Evolutionary conservation across 2,113 vertebrate species (phyloP).

Genomic region (Orthochromis malagaraziensis): DNA sequence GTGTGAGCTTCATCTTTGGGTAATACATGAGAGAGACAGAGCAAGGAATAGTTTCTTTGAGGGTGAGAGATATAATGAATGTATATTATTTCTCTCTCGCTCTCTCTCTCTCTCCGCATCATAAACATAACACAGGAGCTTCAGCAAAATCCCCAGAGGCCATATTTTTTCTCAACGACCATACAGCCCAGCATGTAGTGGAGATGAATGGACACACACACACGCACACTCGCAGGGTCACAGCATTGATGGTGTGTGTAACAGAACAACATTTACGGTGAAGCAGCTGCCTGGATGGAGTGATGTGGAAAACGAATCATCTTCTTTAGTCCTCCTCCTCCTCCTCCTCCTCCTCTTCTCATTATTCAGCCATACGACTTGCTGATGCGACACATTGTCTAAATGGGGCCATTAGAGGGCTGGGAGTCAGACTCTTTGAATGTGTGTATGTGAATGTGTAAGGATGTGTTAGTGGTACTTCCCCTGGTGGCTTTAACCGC

Average conservation of each 20-base stretch:
- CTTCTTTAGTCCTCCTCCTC: neutral
- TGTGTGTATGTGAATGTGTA: neutral
- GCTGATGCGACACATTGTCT: constrained; percentile 67
- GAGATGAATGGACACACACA: constrained; percentile 3
- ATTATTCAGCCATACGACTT: constrained; percentile 59
- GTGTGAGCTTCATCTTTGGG: neutral
- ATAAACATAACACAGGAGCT: constrained; percentile 35
- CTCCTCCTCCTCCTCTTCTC: neutral
- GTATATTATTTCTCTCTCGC: neutral
- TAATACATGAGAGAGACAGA: neutral
- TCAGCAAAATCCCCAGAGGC: neutral
- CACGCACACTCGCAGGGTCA: neutral
- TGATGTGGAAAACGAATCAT: constrained; percentile 20
- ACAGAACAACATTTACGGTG: constrained; percentile 25
- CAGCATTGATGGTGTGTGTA: neutral
- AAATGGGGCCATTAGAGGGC: constrained; percentile 62
- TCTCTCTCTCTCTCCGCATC: neutral
- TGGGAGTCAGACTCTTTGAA: constrained; percentile 10
- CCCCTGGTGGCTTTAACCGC: constrained; percentile 44
- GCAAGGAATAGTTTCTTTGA: neutral
- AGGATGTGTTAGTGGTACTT: constrained; percentile 13
- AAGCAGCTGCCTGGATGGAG: constrained; percentile 30
- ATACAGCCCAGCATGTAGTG: neutral
- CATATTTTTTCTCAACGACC: constrained; percentile 35
- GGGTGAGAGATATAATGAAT: neutral